phyloP scores from a whole-genome alignment of 2,888 invertebrate genomes.

The Calephelis perditalis region DNA sequence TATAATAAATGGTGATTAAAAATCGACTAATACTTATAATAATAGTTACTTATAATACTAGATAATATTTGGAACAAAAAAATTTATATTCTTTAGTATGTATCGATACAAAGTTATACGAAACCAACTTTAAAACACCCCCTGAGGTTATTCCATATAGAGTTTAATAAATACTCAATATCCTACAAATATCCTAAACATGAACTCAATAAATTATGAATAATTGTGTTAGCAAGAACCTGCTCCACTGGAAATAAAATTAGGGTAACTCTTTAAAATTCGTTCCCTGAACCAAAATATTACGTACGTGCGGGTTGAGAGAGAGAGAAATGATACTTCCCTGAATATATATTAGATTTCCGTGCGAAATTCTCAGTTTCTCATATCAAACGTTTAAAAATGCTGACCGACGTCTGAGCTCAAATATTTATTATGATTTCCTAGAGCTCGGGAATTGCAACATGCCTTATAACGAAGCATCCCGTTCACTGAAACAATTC shows the following conservation, averaged over 20 bases:
- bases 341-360: slow-evolving; percentile 8
- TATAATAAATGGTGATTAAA: too few species aligned
- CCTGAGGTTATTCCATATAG: too few species aligned
- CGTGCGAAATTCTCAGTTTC: slow-evolving; percentile 1
- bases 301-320: slow-evolving; percentile 1
- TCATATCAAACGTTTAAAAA: slow-evolving; percentile 2
- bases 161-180: too few species aligned
- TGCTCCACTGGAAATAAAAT: slow-evolving; percentile 2
- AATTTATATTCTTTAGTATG: too few species aligned
- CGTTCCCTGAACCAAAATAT: slow-evolving; percentile 1
- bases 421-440: not conserved
- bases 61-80: too few species aligned
- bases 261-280: slow-evolving; percentile 8
- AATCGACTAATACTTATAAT: too few species aligned
- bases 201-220: not conserved
- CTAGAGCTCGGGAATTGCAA: not conserved
- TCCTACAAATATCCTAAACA: too few species aligned
- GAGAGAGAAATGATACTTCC: not conserved
- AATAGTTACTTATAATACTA: too few species aligned
- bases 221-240: slow-evolving; percentile 3
- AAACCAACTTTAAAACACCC: too few species aligned
- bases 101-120: too few species aligned
- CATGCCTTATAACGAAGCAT: not conserved
- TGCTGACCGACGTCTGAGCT: not conserved
- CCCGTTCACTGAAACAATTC: not conserved